Conservation (phyloP, 2,113 vertebrate genomes). For the Furnarius figulus region DNA sequence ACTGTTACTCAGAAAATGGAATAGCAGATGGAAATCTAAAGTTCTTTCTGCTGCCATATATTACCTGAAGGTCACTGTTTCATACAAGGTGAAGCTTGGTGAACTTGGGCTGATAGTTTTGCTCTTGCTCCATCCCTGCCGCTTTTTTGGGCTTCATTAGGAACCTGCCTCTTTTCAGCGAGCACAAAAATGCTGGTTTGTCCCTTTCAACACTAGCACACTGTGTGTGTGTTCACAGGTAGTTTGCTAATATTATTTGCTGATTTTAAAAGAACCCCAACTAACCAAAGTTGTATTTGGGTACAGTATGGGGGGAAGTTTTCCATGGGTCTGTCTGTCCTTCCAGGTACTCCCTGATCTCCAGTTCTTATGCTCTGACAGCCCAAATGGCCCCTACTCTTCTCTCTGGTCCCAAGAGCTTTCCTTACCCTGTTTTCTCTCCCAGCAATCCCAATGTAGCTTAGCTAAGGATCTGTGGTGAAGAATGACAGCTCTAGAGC, state of each 20-base stretch:
- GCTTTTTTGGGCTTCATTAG: neutral
- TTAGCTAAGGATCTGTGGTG: neutral
- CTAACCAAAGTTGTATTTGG: accelerated
- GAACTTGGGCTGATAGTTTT: neutral
- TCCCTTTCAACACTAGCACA: neutral
- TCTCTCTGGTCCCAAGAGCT: neutral
- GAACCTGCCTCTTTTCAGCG: neutral
- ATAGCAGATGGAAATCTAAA: neutral
- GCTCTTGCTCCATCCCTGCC: neutral
- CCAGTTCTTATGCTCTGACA: neutral
- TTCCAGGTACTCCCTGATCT: neutral
- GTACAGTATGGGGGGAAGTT: neutral
- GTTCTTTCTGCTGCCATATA: neutral
- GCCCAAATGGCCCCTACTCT: neutral
- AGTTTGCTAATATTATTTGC: neutral
- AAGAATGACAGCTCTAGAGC: neutral
- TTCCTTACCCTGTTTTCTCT: neutral
- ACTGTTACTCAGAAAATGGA: neutral
- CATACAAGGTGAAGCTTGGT: neutral
- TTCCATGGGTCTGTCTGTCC: neutral
- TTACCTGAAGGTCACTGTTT: neutral
- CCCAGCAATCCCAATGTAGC: neutral
- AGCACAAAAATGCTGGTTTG: neutral
- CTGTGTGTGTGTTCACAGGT: neutral
- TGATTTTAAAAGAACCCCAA: neutral